phyloP scores from a whole-genome alignment of 2,888 invertebrate species.

The Drosophila maculinotata region DNA sequence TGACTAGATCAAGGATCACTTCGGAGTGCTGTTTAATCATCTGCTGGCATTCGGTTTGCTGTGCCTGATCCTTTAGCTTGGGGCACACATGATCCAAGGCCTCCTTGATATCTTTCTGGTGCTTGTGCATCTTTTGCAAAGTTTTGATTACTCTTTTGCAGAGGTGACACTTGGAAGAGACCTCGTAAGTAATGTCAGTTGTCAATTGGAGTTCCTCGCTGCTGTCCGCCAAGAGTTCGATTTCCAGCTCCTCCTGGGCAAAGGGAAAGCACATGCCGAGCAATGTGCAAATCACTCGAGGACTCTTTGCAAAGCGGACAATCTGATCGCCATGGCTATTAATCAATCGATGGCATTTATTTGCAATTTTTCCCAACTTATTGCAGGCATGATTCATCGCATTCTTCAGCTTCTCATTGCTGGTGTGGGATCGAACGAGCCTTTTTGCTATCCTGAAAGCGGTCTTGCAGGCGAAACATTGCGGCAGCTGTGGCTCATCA shows the following conservation, averaged over 20 bases:
- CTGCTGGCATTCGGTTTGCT: neutral
- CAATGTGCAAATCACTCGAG: conserved; percentile 20
- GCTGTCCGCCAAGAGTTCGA: neutral
- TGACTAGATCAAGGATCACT: conserved; percentile 1
- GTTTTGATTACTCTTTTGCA: conserved; percentile 10
- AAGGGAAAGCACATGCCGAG: conserved; percentile 26
- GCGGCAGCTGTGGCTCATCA: neutral
- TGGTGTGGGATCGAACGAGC: conserved; percentile 4
- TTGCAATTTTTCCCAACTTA: conserved; percentile 13
- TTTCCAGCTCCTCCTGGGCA: neutral
- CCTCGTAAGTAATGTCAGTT: neutral
- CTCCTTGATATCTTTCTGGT: neutral
- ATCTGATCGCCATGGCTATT: conserved; percentile 19
- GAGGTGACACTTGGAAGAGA: conserved; percentile 4
- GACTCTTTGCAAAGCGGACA: conserved; percentile 18
- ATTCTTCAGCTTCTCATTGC: conserved; percentile 13
- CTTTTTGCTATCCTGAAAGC: conserved; percentile 19
- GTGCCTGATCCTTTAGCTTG: neutral
- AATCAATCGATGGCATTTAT: conserved; percentile 23
- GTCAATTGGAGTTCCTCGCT: neutral
- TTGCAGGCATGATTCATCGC: conserved; percentile 23
- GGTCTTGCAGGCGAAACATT: conserved; percentile 21
- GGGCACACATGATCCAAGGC: conserved; percentile 3
- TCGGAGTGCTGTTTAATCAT: conserved; percentile 11
- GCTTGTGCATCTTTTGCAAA: neutral